Percentiles rank a stretch among this genome's conserved stretches.
Conservation (phyloP, 2,888 invertebrate genomes). For the Plebejus argus region DNA sequence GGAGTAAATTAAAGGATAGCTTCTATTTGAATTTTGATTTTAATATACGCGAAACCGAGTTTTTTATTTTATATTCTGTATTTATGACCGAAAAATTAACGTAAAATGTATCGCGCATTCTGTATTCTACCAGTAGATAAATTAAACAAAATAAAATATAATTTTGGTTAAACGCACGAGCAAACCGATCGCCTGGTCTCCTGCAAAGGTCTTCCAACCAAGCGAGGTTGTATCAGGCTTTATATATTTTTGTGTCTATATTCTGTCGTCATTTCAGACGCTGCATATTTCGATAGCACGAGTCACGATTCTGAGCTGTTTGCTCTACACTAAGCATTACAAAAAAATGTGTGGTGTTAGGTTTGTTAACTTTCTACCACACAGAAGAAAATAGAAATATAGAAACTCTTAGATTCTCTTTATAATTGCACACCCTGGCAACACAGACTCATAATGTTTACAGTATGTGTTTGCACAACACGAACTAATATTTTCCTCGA, state of each 20-base stretch:
- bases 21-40: background rate
- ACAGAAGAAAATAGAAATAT: background rate
- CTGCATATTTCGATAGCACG: too few relatives aligned
- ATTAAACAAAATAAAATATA: too few relatives aligned
- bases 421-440: background rate
- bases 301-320: too few relatives aligned
- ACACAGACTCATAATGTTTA: constrained; percentile 19
- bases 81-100: background rate
- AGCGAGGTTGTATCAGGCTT: too few relatives aligned
- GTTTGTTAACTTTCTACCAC: background rate
- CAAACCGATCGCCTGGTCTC: too few relatives aligned
- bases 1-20: background rate
- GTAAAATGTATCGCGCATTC: background rate
- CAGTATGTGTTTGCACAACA: background rate
- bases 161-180: too few relatives aligned
- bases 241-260: too few relatives aligned
- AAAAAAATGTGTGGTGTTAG: too few relatives aligned
- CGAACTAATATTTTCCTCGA: constrained; percentile 24
- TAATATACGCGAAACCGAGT: background rate
- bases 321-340: too few relatives aligned
- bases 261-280: too few relatives aligned
- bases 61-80: background rate
- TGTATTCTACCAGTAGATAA: background rate
- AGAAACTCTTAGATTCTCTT: background rate
- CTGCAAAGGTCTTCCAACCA: too few relatives aligned